Percentiles rank a stretch among this genome's conserved stretches.
These are phyloP conservation scores for Trematomus bernacchii DNA, from an alignment of 2,797 vertebrate species.

Conservation along the genomic window DNA sequence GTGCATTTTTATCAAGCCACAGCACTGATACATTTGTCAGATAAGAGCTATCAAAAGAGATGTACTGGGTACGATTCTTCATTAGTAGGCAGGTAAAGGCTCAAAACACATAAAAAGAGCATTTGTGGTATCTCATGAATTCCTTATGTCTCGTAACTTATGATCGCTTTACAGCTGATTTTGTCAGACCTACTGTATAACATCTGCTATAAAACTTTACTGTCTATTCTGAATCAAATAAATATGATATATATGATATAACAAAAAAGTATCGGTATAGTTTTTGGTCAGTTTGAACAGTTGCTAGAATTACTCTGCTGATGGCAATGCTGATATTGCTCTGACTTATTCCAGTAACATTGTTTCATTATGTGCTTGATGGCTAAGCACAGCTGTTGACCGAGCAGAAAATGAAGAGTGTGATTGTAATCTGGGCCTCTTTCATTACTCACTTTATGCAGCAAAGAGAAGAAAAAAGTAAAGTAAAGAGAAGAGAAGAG, in stretches of 20 bases:
- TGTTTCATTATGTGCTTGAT: slow-evolving; percentile 63
- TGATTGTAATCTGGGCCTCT: slow-evolving; percentile 75
- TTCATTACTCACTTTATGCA: slow-evolving; percentile 70
- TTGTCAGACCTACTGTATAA: neutral
- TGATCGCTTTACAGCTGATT: neutral
- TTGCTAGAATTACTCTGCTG: slow-evolving; percentile 23
- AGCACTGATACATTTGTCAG: slow-evolving; percentile 21
- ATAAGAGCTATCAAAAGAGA: slow-evolving; percentile 5
- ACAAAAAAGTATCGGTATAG: too few relatives aligned
- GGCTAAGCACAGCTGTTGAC: slow-evolving; percentile 70
- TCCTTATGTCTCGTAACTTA: neutral
- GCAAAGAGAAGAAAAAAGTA: slow-evolving; percentile 40
- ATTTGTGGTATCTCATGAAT: slow-evolving; percentile 18
- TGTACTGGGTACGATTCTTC: neutral
- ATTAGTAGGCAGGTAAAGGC: slow-evolving; percentile 5
- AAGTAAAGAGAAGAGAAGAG: neutral
- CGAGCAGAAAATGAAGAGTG: slow-evolving; percentile 65
- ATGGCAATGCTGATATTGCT: slow-evolving; percentile 49
- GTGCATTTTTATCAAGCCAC: slow-evolving; percentile 12
- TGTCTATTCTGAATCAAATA: too few relatives aligned
- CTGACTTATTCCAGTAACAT: slow-evolving; percentile 46
- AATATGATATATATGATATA: too few relatives aligned
- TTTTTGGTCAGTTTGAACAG: slow-evolving; percentile 1
- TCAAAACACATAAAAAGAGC: neutral
- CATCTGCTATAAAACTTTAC: slow-evolving; percentile 5